These are phyloP conservation scores for Oegoconia quadripuncta DNA, from an alignment of 2,888 invertebrate species.

Conservation along the genomic window DNA sequence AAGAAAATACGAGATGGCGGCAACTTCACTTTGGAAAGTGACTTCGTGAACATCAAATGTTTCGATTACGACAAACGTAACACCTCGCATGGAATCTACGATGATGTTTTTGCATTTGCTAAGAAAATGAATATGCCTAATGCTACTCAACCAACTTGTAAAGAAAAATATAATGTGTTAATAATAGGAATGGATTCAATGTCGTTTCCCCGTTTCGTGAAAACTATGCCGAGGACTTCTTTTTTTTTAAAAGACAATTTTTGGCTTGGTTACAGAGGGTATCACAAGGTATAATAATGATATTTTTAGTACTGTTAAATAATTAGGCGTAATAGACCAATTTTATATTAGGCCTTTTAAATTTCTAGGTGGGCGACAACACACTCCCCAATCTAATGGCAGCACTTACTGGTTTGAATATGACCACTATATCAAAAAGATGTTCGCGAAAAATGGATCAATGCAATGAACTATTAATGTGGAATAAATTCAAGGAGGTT, in stretches of 20 bases:
- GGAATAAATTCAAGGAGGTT: slow-evolving; percentile 84
- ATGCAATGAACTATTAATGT: slow-evolving; percentile 86
- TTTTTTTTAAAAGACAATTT: slow-evolving; percentile 82
- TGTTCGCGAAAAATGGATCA: slow-evolving; percentile 72
- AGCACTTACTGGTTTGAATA: slow-evolving; percentile 84
- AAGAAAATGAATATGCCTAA: slow-evolving; percentile 59
- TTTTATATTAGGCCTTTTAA: background rate
- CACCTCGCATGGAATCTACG: slow-evolving; percentile 43
- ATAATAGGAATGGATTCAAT: slow-evolving; percentile 92
- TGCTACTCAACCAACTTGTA: slow-evolving; percentile 21
- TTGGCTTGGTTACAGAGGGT: slow-evolving; percentile 87
- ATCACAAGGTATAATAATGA: slow-evolving; percentile 76
- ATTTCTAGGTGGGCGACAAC: slow-evolving; percentile 87
- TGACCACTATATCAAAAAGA: slow-evolving; percentile 71
- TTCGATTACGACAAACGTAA: slow-evolving; percentile 41
- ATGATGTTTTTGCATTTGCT: slow-evolving; percentile 63
- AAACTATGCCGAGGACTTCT: slow-evolving; percentile 86
- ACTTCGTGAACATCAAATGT: slow-evolving; percentile 59
- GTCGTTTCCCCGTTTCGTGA: slow-evolving; percentile 86
- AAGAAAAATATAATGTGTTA: slow-evolving; percentile 77
- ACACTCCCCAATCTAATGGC: slow-evolving; percentile 95
- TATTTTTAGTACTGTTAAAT: background rate
- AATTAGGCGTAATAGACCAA: background rate
- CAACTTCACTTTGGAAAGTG: slow-evolving; percentile 42
- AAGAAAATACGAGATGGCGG: slow-evolving; percentile 37